These are phyloP conservation scores for Drosophila suboccidentalis DNA, from an alignment of 2,888 invertebrate genomes.

Conservation along the genomic window DNA sequence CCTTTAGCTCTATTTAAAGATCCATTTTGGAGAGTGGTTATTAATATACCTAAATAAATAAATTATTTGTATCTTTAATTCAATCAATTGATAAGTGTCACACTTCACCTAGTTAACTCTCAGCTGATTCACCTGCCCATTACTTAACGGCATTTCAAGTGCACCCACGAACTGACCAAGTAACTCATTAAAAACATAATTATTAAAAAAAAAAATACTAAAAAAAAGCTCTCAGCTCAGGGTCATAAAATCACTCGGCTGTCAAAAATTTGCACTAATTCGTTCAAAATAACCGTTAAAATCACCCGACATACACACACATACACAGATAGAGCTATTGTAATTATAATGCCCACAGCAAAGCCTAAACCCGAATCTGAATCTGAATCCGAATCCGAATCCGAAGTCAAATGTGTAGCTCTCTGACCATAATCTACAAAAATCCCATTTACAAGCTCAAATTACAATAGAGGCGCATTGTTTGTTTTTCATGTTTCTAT, in stretches of 20 bases:
- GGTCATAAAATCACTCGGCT: conserved; percentile 72
- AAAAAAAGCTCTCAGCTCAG: conserved; percentile 25
- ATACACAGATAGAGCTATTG: conserved; percentile 14
- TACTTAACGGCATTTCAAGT: conserved; percentile 48
- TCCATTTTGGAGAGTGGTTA: too few species aligned
- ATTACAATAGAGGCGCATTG: conserved; percentile 76
- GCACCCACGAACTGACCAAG: conserved; percentile 47
- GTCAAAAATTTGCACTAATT: conserved; percentile 80
- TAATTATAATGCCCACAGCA: conserved; percentile 70
- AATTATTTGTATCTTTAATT: background rate
- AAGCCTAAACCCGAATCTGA: conserved; percentile 17
- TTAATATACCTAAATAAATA: too few species aligned
- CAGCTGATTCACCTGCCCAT: conserved; percentile 19
- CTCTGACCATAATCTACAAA: conserved; percentile 62
- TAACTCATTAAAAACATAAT: conserved; percentile 33
- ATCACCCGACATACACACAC: conserved; percentile 29
- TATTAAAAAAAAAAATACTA: conserved; percentile 11
- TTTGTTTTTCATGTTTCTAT: conserved; percentile 37
- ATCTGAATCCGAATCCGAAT: conserved; percentile 21
- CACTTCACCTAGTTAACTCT: conserved; percentile 22
- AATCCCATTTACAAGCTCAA: conserved; percentile 69
- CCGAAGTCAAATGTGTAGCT: conserved; percentile 38
- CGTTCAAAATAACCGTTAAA: conserved; percentile 73
- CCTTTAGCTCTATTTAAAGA: too few species aligned
- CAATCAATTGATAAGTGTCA: conserved; percentile 4